These are phyloP conservation scores for Mola mola DNA, from an alignment of 2,113 vertebrate species.

Conservation along the genomic window DNA sequence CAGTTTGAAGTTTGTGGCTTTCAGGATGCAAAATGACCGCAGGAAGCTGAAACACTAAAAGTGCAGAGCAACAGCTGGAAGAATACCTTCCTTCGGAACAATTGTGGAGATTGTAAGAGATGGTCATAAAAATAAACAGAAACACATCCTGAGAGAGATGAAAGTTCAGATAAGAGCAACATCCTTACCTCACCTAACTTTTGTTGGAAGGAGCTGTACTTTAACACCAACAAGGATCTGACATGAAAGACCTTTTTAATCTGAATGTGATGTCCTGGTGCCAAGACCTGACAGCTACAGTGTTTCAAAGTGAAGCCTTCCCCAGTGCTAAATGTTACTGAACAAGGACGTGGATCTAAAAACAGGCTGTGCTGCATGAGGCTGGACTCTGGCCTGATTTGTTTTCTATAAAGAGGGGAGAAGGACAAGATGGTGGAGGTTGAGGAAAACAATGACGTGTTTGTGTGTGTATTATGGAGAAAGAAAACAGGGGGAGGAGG, in stretches of 20 bases:
- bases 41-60: conserved; percentile 7
- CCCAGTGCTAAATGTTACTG: conserved; percentile 19
- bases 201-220: conserved; percentile 9
- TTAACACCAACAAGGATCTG: conserved; percentile 8
- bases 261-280: conserved; percentile 12
- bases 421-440: conserved; percentile 26
- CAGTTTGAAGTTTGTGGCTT: conserved; percentile 34
- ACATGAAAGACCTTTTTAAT: conserved; percentile 9
- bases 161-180: conserved; percentile 41
- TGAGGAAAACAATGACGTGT: conserved; percentile 68
- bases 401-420: no score
- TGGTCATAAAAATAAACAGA: conserved; percentile 20
- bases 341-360: no score
- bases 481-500: conserved; percentile 37
- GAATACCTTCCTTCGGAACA: conserved; percentile 13
- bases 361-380: conserved; percentile 35
- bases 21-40: not conserved
- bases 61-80: not conserved
- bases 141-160: conserved; percentile 57
- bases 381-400: conserved; percentile 26
- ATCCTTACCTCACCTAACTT: conserved; percentile 25
- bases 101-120: conserved; percentile 8
- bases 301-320: conserved; percentile 6
- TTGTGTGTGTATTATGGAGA: conserved; percentile 46
- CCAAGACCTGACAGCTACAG: conserved; percentile 5